Percentiles rank a stretch among this genome's conserved stretches.
Conservation (phyloP, 2,113 vertebrate species). For the Poecilia latipinna region DNA sequence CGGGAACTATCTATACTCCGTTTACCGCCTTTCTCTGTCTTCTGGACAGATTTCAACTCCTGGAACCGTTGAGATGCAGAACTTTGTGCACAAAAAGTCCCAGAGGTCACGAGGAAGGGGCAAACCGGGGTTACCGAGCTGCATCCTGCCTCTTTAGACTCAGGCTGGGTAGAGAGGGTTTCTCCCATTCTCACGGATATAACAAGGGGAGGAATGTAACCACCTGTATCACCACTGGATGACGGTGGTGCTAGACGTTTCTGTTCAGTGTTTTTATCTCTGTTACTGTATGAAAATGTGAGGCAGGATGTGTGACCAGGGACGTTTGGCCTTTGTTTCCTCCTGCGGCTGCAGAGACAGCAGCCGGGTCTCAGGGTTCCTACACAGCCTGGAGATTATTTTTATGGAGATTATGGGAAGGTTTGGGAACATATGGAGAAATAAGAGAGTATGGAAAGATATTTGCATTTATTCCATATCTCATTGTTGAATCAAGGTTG, state of each 20-base stretch:
- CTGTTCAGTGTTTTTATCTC: constrained; percentile 64
- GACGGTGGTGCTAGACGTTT: constrained; percentile 40
- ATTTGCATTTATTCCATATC: no score
- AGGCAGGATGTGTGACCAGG: constrained; percentile 40
- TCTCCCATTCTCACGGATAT: constrained; percentile 62
- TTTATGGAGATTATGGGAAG: no score
- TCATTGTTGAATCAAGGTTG: no score
- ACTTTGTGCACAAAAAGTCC: constrained; percentile 27
- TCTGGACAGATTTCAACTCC: constrained; percentile 21
- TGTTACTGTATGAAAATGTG: constrained; percentile 54
- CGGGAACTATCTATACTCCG: constrained; percentile 47
- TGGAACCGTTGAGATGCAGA: constrained; percentile 6
- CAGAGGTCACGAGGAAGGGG: constrained; percentile 33
- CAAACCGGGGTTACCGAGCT: constrained; percentile 58
- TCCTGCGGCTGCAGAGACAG: constrained; percentile 56
- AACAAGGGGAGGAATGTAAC: constrained; percentile 66
- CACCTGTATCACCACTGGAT: constrained; percentile 44
- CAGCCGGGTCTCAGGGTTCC: constrained; percentile 35
- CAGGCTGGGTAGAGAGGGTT: constrained; percentile 62
- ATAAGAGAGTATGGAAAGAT: no score
- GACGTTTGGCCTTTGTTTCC: constrained; percentile 38
- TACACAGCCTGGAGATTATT: background rate
- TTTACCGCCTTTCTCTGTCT: constrained; percentile 33
- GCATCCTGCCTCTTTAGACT: constrained; percentile 67
- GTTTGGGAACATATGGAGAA: no score